Conservation (phyloP, 2,113 vertebrate genomes). For the Chionomys nivalis region DNA sequence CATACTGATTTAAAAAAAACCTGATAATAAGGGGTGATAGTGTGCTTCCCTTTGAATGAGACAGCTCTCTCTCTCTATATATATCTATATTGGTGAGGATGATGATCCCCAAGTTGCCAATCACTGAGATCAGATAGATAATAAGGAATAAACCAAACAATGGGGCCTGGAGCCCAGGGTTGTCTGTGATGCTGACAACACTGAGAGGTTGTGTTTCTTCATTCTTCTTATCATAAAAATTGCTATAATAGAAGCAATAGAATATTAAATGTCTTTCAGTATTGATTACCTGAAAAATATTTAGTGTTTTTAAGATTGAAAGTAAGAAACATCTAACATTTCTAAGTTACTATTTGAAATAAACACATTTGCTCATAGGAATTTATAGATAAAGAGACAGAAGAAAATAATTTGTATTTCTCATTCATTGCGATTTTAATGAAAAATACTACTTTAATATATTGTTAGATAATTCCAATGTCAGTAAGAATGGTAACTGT, state of each 20-base stretch:
- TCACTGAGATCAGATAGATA: conserved; percentile 48
- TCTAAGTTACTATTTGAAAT: too few species aligned
- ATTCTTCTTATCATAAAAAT: neutral
- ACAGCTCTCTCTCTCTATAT: too few species aligned
- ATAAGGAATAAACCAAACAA: conserved; percentile 54
- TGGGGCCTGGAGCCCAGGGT: neutral
- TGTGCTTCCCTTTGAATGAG: too few species aligned
- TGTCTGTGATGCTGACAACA: neutral
- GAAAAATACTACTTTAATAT: neutral
- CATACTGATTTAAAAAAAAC: too few species aligned
- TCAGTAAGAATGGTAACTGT: neutral
- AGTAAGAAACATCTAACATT: neutral
- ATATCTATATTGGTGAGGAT: conserved; percentile 43
- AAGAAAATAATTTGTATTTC: neutral
- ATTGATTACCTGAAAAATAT: too few species aligned
- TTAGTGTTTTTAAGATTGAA: neutral
- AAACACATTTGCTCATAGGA: neutral
- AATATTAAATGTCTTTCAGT: neutral
- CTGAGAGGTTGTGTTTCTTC: neutral
- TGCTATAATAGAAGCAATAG: neutral
- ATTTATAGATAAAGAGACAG: neutral
- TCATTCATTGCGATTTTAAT: neutral
- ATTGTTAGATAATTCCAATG: neutral
- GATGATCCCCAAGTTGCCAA: conserved; percentile 59
- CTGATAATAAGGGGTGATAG: too few species aligned